Evolutionary conservation across 2,888 invertebrate species (phyloP), one percentile per base, ranked within the genome.

Genomic region (Scaptomyza flava): DNA sequence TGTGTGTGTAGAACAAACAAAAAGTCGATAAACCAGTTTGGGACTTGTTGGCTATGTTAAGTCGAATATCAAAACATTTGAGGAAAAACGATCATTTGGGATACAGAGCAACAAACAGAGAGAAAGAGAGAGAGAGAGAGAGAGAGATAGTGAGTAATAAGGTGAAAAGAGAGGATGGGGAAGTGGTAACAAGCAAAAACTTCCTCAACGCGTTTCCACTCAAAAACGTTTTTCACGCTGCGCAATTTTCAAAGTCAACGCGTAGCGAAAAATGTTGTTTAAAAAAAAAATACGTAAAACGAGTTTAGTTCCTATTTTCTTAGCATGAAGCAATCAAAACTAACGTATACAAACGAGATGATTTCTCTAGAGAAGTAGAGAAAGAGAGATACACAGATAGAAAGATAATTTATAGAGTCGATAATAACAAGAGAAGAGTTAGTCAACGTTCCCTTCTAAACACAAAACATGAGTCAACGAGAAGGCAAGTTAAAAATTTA

Each of bases 11-110:
- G 71, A 72, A 72, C 62, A 68, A 68, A 68, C 68, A 58, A 72
- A 72, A 72, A 72, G 72, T 72, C 58, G 68, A 56, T 72, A 72
- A 72, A 72, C 72, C 72, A 72, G 72, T 72, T 72, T 72, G 52
- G 46, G 72, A 63, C 63, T 65, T 51, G 65, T 65, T 51, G 65
- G 34, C 60, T 57, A n/a, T 33, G 36, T 54, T 66, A 67, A 66
- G 60, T 70, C 57, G 71, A 66, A 70, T 71, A 70, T 71, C 41
- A 60, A 71, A 71, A 62, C 67, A 62, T 47, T 57, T 48, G 34
- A 57, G 52, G 34, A 53, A 59, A 36, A 52, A 47, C 31, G 30
- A 46, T 41, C 41, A 41, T 30, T 36, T 20, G 14, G 36, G 12
- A 45, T 12, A 47, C 9, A 9, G 33, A 57, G 51, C 27, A 31